A percentile compares a stretch with the other conserved stretches of the same genome.
Conservation (phyloP, 2,113 vertebrate species). For the Pedetes capensis region DNA sequence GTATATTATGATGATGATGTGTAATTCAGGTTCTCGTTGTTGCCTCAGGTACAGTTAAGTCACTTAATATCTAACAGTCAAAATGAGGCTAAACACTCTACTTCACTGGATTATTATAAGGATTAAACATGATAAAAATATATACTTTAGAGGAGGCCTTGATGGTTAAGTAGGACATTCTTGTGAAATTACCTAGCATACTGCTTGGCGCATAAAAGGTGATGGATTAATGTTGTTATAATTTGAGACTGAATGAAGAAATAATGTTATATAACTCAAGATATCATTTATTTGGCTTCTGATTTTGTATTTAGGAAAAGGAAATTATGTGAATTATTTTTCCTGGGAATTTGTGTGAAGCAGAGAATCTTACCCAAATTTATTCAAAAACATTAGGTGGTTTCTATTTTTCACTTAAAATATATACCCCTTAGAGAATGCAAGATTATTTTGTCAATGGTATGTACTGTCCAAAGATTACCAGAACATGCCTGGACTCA, state of each 20-base stretch:
- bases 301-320: constrained; percentile 24
- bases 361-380: background rate
- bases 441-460: background rate
- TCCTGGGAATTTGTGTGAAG: background rate
- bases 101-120: background rate
- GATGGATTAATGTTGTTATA: constrained; percentile 36
- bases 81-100: background rate
- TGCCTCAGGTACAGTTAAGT: background rate
- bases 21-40: background rate
- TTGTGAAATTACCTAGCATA: background rate
- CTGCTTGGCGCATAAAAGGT: constrained; percentile 16
- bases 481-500: background rate
- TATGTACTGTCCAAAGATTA: background rate
- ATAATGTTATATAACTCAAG: constrained; percentile 34
- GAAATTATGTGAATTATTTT: background rate
- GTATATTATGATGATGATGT: background rate
- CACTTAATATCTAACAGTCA: background rate
- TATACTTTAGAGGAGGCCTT: background rate
- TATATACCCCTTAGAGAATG: background rate
- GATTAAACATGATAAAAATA: constrained; percentile 22
- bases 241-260: constrained; percentile 51
- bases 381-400: background rate
- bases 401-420: background rate
- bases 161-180: constrained; percentile 34
- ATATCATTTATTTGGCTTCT: background rate